These are phyloP conservation scores for Mobula hypostoma DNA, from an alignment of 2,113 vertebrate genomes.

Conservation along the genomic window DNA sequence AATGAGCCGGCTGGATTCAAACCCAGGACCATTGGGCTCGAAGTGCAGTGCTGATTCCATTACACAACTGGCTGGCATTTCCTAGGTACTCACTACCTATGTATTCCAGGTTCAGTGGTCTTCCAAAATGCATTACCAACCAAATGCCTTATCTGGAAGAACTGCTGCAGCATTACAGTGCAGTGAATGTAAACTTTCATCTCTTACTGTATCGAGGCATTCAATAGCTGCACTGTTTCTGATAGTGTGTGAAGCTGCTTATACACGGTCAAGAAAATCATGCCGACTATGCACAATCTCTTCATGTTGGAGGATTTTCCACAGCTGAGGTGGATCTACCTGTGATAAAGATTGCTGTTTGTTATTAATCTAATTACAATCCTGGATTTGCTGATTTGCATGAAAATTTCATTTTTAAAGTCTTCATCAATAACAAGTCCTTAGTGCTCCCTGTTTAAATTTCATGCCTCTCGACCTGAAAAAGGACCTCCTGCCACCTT, in stretches of 20 bases:
- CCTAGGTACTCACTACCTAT: not conserved
- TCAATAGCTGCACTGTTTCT: not conserved
- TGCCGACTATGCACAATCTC: too few relatives aligned
- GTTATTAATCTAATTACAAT: not conserved
- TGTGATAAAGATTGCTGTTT: not conserved
- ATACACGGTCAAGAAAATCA: not conserved
- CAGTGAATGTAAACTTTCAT: not conserved
- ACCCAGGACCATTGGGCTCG: too few relatives aligned
- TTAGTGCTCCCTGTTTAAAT: not conserved
- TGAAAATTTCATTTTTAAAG: not conserved
- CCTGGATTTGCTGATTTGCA: not conserved
- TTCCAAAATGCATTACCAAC: constrained; percentile 1
- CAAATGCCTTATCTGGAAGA: not conserved
- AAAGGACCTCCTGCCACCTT: constrained; percentile 16
- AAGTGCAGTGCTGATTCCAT: too few relatives aligned
- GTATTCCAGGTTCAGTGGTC: too few relatives aligned
- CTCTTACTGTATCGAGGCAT: not conserved
- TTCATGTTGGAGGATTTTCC: not conserved
- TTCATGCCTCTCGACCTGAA: not conserved
- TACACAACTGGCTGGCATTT: too few relatives aligned
- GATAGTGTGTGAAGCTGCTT: not conserved
- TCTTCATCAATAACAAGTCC: not conserved
- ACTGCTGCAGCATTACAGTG: not conserved
- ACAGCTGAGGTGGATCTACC: not conserved
- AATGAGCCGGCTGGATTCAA: too few relatives aligned